A percentile compares a stretch with the other conserved stretches of the same genome.
phyloP scores from a whole-genome alignment of 1,140 invertebrate species.

The Piezodorus guildinii region DNA sequence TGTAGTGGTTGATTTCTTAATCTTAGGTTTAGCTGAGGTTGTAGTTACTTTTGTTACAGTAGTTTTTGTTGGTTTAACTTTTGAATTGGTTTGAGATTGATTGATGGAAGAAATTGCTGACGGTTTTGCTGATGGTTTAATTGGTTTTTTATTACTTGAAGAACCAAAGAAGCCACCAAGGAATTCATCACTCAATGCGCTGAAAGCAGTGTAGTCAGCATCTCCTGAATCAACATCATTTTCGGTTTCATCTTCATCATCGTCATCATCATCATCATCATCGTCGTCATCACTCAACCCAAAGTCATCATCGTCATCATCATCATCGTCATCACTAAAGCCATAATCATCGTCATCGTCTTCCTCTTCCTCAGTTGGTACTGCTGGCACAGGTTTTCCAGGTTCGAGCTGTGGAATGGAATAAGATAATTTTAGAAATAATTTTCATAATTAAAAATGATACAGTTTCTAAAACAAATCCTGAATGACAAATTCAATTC shows the following conservation, averaged over 20 bases:
- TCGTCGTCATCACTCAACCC: constrained; percentile 27
- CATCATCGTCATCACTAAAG: constrained; percentile 31
- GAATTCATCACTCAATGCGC: constrained; percentile 31
- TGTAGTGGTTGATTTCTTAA: constrained; percentile 8
- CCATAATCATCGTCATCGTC: constrained; percentile 30
- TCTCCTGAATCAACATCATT: constrained; percentile 29
- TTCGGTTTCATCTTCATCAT: constrained; percentile 28
- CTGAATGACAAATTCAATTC: too few species aligned
- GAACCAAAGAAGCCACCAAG: constrained; percentile 30
- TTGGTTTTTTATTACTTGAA: constrained; percentile 21
- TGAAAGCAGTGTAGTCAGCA: constrained; percentile 31
- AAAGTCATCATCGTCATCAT: constrained; percentile 35
- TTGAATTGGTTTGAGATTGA: neutral
- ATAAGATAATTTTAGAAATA: neutral
- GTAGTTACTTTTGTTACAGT: constrained; percentile 6
- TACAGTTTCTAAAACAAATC: too few species aligned
- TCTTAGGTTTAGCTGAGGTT: constrained; percentile 3
- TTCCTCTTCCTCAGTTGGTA: constrained; percentile 30
- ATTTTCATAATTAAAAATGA: too few species aligned
- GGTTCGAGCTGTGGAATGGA: constrained; percentile 41
- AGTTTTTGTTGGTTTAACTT: neutral
- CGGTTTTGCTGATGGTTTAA: neutral
- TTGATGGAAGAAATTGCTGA: neutral
- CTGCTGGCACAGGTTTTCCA: constrained; percentile 47
- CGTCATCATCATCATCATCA: constrained; percentile 37